A percentile compares a stretch with the other conserved stretches of the same genome.
Evolutionary conservation across 2,113 vertebrate species (phyloP).

Genomic region (Psophia crepitans): DNA sequence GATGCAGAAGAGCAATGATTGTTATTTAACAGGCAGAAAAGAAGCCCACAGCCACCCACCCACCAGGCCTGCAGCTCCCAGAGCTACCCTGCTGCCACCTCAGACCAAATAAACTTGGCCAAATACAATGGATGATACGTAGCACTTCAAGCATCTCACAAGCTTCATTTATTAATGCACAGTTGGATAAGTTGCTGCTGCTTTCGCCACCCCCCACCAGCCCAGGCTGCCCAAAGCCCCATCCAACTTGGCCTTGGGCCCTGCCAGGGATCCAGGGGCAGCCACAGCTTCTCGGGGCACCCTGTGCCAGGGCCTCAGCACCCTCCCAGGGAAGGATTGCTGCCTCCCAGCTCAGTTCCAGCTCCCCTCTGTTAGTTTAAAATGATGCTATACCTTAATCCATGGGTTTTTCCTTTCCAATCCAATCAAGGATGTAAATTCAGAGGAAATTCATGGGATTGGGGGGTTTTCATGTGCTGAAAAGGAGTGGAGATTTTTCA

Average conservation of each 20-base stretch:
- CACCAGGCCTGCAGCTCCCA: neutral
- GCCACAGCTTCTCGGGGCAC: too few relatives aligned
- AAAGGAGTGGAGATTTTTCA: neutral
- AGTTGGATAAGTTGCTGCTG: neutral
- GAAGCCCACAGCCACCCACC: neutral
- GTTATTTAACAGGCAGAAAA: neutral
- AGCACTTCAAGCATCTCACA: neutral
- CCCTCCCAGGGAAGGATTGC: too few relatives aligned
- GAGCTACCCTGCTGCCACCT: neutral
- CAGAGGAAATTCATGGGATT: neutral
- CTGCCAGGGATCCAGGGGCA: too few relatives aligned
- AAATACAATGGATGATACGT: neutral
- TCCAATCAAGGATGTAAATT: neutral
- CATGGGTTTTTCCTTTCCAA: neutral
- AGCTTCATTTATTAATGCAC: neutral
- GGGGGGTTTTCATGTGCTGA: neutral
- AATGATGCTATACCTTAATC: neutral
- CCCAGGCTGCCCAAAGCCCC: too few relatives aligned
- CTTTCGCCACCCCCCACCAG: too few relatives aligned
- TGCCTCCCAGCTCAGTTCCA: too few relatives aligned
- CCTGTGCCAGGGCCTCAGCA: too few relatives aligned
- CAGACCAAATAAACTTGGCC: neutral
- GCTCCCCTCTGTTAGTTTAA: too few relatives aligned
- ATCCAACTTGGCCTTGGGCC: too few relatives aligned
- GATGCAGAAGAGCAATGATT: neutral